Evolutionary conservation across 2,888 invertebrate species (phyloP).

Genomic region (Conchocele bisecta): DNA sequence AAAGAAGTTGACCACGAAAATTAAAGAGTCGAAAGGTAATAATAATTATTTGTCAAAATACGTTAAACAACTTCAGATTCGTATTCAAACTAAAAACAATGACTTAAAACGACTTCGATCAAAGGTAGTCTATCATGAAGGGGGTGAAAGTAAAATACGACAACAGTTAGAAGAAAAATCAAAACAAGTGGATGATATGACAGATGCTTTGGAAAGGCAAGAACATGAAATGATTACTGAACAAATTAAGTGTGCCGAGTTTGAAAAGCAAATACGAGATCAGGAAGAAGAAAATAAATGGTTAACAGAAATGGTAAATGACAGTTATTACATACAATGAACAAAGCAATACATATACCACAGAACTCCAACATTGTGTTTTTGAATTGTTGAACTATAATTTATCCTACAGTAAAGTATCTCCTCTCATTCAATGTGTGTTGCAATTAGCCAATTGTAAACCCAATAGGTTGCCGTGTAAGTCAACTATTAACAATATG

Average conservation of each 20-base stretch:
- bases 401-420: conserved; percentile 23
- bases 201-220: no score
- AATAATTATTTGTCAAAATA: no score
- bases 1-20: no score
- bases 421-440: conserved; percentile 30
- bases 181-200: no score
- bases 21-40: no score
- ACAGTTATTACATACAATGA: conserved; percentile 14
- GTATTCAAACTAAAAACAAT: no score
- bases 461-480: conserved; percentile 20
- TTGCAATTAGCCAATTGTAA: conserved; percentile 5
- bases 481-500: conserved; percentile 35
- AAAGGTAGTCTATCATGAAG: no score
- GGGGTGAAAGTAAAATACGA: no score
- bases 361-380: conserved; percentile 32
- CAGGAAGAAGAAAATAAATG: background rate
- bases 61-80: no score
- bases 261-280: background rate
- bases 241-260: background rate
- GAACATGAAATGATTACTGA: no score
- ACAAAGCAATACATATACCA: conserved; percentile 8
- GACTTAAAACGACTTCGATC: no score
- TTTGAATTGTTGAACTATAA: conserved; percentile 19
- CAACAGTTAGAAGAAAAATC: no score
- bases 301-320: conserved; percentile 1